phyloP scores from a whole-genome alignment of 2,797 vertebrate species.

The Myripristis jacobus region DNA sequence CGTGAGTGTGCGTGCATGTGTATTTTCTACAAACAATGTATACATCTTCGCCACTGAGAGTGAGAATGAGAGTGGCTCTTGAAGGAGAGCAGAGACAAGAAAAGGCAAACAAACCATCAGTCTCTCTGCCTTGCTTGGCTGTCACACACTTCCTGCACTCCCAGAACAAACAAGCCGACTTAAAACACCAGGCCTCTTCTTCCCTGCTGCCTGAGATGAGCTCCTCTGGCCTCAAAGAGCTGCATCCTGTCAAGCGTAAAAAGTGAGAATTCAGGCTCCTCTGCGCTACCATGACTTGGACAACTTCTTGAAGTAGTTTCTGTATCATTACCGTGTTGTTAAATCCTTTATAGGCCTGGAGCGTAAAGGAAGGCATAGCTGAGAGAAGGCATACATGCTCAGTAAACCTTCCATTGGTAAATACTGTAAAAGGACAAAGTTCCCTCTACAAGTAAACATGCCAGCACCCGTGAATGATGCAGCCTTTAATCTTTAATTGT shows the following conservation, averaged over 20 bases:
- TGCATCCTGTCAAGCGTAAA: slow-evolving; percentile 36
- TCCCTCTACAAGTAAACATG: no score
- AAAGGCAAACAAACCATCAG: slow-evolving; percentile 64
- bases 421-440: no score
- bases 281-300: background rate
- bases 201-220: slow-evolving; percentile 14
- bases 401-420: no score
- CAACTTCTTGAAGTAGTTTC: slow-evolving; percentile 45
- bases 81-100: slow-evolving; percentile 54
- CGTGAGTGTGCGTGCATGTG: background rate
- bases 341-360: slow-evolving; percentile 37
- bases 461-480: slow-evolving; percentile 32
- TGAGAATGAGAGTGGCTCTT: slow-evolving; percentile 35
- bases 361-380: slow-evolving; percentile 1
- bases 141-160: slow-evolving; percentile 56
- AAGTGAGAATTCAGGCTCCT: slow-evolving; percentile 10
- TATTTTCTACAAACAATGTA: slow-evolving; percentile 17
- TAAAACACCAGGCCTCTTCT: slow-evolving; percentile 51
- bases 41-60: slow-evolving; percentile 31
- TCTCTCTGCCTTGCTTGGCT: slow-evolving; percentile 41
- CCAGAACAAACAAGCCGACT: slow-evolving; percentile 50
- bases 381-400: no score
- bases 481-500: no score
- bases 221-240: slow-evolving; percentile 37
- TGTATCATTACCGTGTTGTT: slow-evolving; percentile 26